Conservation (phyloP, 2,888 invertebrate genomes). For the Cataglyphis albicans region DNA sequence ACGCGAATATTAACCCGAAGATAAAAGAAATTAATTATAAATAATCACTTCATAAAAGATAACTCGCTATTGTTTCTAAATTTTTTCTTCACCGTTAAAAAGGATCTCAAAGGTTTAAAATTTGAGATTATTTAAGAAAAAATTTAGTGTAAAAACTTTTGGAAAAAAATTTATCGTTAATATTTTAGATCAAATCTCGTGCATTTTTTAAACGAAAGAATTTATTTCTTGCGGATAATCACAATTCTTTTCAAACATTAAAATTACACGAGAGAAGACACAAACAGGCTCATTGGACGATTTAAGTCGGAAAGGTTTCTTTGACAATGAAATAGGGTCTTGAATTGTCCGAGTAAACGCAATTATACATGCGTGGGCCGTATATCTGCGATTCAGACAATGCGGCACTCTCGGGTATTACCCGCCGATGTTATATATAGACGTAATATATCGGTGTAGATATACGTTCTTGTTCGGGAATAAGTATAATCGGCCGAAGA, state of each 20-base stretch:
- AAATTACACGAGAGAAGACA: neutral
- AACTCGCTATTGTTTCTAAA: neutral
- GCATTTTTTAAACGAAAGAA: neutral
- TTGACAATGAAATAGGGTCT: constrained; percentile 19
- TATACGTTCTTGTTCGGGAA: constrained; percentile 3
- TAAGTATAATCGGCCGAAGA: constrained; percentile 30
- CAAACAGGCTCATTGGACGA: neutral
- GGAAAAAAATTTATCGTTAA: neutral
- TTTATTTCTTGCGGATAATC: neutral
- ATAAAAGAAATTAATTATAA: neutral
- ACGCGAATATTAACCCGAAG: neutral
- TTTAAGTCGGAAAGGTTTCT: neutral
- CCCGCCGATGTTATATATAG: constrained; percentile 10
- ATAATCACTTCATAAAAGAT: neutral
- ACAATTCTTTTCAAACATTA: neutral
- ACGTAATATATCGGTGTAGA: constrained; percentile 1
- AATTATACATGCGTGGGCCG: constrained; percentile 19
- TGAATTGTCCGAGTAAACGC: constrained; percentile 24
- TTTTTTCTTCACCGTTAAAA: neutral
- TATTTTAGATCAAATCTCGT: neutral
- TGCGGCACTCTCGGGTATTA: constrained; percentile 34
- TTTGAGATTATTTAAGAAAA: neutral
- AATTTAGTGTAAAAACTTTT: neutral
- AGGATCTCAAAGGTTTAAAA: neutral
- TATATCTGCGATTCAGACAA: constrained; percentile 12